These are phyloP conservation scores for Apostichopus californicus DNA, from an alignment of 35 echinoderm and acorn worm genomes.

Conservation along the genomic window DNA sequence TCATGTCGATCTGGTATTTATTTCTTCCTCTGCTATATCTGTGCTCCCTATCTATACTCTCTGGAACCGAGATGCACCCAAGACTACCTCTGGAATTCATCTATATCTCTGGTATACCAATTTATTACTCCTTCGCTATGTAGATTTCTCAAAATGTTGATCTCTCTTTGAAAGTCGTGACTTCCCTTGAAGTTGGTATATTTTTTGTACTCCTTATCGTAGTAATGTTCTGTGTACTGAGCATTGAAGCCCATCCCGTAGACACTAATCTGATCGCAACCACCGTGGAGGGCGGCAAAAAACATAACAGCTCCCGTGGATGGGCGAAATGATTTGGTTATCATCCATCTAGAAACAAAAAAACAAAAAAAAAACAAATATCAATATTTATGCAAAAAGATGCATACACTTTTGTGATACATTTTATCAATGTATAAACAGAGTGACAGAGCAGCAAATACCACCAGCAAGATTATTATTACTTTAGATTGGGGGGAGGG, in stretches of 20 bases:
- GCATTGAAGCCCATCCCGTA: constrained; percentile 94
- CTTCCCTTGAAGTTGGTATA: constrained; percentile 69
- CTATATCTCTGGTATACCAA: constrained; percentile 94
- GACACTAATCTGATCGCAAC: constrained; percentile 79
- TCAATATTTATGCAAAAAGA: too few species aligned
- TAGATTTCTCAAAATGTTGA: constrained; percentile 62
- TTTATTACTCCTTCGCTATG: constrained; percentile 66
- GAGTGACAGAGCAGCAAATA: too few species aligned
- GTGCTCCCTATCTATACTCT: not conserved
- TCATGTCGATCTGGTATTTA: not conserved
- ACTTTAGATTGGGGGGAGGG: too few species aligned
- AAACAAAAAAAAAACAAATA: too few species aligned
- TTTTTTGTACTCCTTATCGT: constrained; percentile 67
- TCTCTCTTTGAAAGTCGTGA: constrained; percentile 85
- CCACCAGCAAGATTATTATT: too few species aligned
- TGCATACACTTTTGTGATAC: too few species aligned
- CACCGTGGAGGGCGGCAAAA: constrained; percentile 81
- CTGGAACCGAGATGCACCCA: not conserved
- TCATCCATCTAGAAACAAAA: constrained; percentile 72
- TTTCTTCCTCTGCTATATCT: not conserved
- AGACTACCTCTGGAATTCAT: constrained; percentile 9
- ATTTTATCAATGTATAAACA: too few species aligned
- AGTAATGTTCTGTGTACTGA: constrained; percentile 86
- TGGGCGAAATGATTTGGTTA: constrained; percentile 81
- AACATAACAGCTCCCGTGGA: constrained; percentile 92